Evolutionary conservation across 2,888 invertebrate genomes (phyloP).

Genomic region (Eretmocerus hayati): DNA sequence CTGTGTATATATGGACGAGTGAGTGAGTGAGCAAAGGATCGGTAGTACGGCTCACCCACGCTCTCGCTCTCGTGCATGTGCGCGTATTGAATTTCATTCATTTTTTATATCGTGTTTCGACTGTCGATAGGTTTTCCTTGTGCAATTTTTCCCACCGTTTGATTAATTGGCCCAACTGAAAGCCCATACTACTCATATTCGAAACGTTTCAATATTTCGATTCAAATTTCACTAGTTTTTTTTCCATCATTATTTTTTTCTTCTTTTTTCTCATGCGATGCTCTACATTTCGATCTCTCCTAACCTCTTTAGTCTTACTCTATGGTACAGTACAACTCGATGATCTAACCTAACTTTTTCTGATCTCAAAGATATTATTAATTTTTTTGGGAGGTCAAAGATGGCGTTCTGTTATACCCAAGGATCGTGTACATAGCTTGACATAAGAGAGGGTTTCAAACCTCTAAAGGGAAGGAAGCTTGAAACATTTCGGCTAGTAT

Average conservation of each 20-base stretch:
- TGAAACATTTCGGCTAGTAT: too few relatives aligned
- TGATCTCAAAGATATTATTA: too few relatives aligned
- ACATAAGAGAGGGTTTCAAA: too few relatives aligned
- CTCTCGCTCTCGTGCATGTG: constrained; percentile 18
- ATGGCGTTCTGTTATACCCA: not conserved
- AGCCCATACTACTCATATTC: constrained; percentile 8
- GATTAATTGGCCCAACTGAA: constrained; percentile 32
- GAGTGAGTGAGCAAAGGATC: too few relatives aligned
- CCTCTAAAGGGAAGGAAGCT: too few relatives aligned
- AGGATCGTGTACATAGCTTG: not conserved
- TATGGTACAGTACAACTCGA: too few relatives aligned
- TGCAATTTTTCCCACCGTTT: constrained; percentile 38
- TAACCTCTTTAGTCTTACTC: too few relatives aligned
- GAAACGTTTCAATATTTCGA: constrained; percentile 22
- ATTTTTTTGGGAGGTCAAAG: too few relatives aligned
- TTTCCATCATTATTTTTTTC: constrained; percentile 2
- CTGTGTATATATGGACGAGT: too few relatives aligned
- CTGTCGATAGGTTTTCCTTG: constrained; percentile 38
- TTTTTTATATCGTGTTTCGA: constrained; percentile 33
- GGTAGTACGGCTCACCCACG: too few relatives aligned
- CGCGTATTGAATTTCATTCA: constrained; percentile 37
- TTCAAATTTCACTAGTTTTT: constrained; percentile 9
- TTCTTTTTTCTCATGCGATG: not conserved
- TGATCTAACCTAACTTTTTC: too few relatives aligned
- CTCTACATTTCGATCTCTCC: too few relatives aligned